Evolutionary conservation across 2,888 invertebrate genomes (phyloP).

Genomic region (Abrostola triplasia): DNA sequence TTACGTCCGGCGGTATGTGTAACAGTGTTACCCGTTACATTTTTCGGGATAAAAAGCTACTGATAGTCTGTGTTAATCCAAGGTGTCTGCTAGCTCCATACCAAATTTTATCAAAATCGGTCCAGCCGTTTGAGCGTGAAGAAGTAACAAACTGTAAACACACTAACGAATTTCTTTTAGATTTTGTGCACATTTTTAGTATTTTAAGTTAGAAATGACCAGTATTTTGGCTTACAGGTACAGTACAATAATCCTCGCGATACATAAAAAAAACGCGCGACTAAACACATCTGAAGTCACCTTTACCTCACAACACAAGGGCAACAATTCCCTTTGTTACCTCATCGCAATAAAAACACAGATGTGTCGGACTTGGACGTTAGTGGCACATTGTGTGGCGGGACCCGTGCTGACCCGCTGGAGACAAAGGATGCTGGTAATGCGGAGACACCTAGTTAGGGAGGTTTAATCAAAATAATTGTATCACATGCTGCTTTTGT

Average conservation of each 20-base stretch:
- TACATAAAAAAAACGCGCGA: neutral
- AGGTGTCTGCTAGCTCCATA: too few relatives aligned
- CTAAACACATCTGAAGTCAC: conserved; percentile 10
- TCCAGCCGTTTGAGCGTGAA: too few relatives aligned
- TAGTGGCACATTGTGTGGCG: conserved; percentile 40
- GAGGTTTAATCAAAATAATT: neutral
- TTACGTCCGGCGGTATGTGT: too few relatives aligned
- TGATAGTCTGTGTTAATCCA: too few relatives aligned
- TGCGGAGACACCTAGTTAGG: conserved; percentile 17
- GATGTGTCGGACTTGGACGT: conserved; percentile 56
- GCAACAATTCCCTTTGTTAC: conserved; percentile 47
- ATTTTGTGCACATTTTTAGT: neutral
- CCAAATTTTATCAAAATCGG: too few relatives aligned
- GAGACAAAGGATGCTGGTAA: conserved; percentile 31
- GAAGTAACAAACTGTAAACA: too few relatives aligned
- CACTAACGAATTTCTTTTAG: too few relatives aligned
- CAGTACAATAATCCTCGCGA: neutral
- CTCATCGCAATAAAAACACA: conserved; percentile 57
- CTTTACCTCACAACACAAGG: conserved; percentile 14
- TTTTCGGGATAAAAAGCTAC: too few relatives aligned
- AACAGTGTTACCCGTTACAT: too few relatives aligned
- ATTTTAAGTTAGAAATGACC: neutral
- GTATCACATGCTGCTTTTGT: neutral
- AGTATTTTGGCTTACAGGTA: neutral
- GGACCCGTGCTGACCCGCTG: conserved; percentile 39